Evolutionary conservation across 1,140 invertebrate species (phyloP).

Genomic region (Ceratitis capitata): DNA sequence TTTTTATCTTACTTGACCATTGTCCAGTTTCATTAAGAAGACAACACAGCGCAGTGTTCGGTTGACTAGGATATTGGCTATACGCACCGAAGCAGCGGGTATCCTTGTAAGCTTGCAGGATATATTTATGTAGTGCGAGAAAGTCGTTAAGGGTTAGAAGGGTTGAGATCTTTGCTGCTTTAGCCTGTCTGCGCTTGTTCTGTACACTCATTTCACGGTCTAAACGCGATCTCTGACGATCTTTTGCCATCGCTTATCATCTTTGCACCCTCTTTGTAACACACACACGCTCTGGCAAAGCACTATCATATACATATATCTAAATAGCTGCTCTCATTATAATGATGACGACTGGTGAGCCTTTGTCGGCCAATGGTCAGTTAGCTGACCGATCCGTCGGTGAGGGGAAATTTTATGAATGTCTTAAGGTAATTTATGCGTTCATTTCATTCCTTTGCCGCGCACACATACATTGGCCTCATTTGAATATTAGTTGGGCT

Average conservation of each 20-base stretch:
- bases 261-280: conserved; percentile 15
- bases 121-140: not conserved
- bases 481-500: conserved; percentile 43
- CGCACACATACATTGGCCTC: not conserved
- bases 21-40: conserved; percentile 41
- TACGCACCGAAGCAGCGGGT: too few species aligned
- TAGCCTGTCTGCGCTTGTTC: not conserved
- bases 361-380: conserved; percentile 32
- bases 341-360: conserved; percentile 39
- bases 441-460: not conserved
- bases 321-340: conserved; percentile 43
- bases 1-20: conserved; percentile 44
- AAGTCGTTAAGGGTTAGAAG: conserved; percentile 5
- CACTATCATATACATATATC: not conserved
- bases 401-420: not conserved
- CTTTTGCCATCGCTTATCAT: conserved; percentile 32
- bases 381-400: not conserved
- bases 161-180: not conserved
- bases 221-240: not conserved
- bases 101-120: not conserved
- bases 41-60: not conserved
- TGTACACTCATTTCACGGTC: not conserved
- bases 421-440: not conserved
- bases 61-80: not conserved
- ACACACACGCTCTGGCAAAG: not conserved